Percentiles rank a stretch among this genome's conserved stretches.
phyloP scores from a whole-genome alignment of 2,797 vertebrate genomes.

The Lophura swinhoii region DNA sequence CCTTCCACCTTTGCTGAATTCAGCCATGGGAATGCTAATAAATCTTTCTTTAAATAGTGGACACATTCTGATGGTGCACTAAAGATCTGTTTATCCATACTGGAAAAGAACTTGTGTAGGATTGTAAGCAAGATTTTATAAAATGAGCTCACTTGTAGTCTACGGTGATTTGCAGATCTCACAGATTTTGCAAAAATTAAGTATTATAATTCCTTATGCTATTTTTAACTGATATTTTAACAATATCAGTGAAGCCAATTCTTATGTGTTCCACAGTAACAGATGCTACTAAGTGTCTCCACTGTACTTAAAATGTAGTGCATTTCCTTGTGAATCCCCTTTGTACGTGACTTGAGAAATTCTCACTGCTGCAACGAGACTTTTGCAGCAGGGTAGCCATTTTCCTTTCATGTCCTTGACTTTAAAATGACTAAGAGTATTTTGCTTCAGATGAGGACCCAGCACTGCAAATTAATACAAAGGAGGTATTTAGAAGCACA shows the following conservation, averaged over 20 bases:
- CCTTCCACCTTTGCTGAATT: conserved; percentile 40
- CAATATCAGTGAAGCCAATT: conserved; percentile 22
- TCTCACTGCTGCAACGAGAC: conserved; percentile 68
- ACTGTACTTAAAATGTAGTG: conserved; percentile 26
- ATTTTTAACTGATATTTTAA: conserved; percentile 39
- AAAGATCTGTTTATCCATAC: conserved; percentile 7
- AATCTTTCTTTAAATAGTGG: conserved; percentile 20
- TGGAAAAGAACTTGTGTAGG: conserved; percentile 3
- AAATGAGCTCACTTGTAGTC: conserved; percentile 22
- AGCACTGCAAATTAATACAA: conserved; percentile 43
- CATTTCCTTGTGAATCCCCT: conserved; percentile 38
- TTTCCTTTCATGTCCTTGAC: conserved; percentile 77
- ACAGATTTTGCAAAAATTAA: conserved; percentile 35
- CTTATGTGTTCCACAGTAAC: background rate
- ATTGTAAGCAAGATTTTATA: conserved; percentile 1
- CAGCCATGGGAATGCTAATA: conserved; percentile 39
- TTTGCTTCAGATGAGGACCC: conserved; percentile 30
- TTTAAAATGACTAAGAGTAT: conserved; percentile 73
- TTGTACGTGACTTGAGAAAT: conserved; percentile 56
- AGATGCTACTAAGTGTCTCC: conserved; percentile 47
- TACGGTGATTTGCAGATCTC: conserved; percentile 39
- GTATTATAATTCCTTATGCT: conserved; percentile 37
- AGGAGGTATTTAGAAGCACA: conserved; percentile 53
- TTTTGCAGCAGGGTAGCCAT: conserved; percentile 79
- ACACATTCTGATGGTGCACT: conserved; percentile 35